phyloP scores from a whole-genome alignment of 2,113 vertebrate genomes.

The Cephalopterus ornatus region DNA sequence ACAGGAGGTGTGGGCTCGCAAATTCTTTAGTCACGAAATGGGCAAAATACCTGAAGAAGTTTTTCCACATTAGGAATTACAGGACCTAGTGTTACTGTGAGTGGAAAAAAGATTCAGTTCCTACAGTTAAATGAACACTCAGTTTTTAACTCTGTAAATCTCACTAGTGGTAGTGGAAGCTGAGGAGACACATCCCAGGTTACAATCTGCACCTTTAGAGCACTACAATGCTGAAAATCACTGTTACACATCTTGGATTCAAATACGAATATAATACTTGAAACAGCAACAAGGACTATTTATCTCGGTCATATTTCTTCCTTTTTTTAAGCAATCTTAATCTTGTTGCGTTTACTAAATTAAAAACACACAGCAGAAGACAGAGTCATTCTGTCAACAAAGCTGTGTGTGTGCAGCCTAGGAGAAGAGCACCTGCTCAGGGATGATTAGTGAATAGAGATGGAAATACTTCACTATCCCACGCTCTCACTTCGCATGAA shows the following conservation, averaged over 20 bases:
- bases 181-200: not conserved
- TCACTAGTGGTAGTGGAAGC: not conserved
- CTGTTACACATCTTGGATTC: not conserved
- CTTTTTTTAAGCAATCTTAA: not conserved
- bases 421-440: slow-evolving; percentile 14
- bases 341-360: not conserved
- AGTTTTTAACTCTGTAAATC: not conserved
- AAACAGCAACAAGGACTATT: not conserved
- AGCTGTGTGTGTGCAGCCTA: not conserved
- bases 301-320: not conserved
- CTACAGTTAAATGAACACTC: not conserved
- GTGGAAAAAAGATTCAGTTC: not conserved
- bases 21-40: not conserved
- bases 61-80: not conserved
- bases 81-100: not conserved
- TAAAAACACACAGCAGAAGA: not conserved
- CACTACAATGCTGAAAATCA: not conserved
- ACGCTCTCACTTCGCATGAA: not conserved
- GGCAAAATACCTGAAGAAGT: not conserved
- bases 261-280: not conserved
- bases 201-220: not conserved
- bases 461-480: not conserved
- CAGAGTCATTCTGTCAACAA: not conserved
- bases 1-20: not conserved
- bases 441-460: not conserved